Percentiles rank a stretch among this genome's conserved stretches.
Evolutionary conservation across 2,797 vertebrate genomes (phyloP).

Genomic region (Hippopotamyrus pictus): DNA sequence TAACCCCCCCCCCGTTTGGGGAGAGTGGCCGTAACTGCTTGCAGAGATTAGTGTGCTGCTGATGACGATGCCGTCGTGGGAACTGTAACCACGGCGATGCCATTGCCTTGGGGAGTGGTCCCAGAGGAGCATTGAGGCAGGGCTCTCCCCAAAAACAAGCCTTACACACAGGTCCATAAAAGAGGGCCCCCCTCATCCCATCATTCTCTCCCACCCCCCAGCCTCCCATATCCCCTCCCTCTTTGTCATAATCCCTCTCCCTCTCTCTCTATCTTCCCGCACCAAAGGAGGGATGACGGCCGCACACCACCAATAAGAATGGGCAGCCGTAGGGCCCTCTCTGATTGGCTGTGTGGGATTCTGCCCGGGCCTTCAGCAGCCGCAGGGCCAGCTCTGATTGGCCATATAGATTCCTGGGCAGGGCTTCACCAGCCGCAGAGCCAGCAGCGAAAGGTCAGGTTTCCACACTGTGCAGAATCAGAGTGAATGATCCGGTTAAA

Average conservation of each 20-base stretch:
- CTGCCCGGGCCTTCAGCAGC: conserved; percentile 30
- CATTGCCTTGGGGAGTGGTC: neutral
- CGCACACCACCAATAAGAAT: conserved; percentile 66
- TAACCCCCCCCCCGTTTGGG: neutral
- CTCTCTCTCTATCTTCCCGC: conserved; percentile 50
- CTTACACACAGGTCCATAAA: neutral
- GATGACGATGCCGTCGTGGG: neutral
- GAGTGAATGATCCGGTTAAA: neutral
- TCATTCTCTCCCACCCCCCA: neutral
- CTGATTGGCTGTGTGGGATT: conserved; percentile 31
- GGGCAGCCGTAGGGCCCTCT: conserved; percentile 55
- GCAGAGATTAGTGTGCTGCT: neutral
- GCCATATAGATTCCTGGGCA: neutral
- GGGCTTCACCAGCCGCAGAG: conserved; percentile 54
- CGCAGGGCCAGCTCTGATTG: conserved; percentile 47
- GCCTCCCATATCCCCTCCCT: neutral
- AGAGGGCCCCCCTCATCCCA: neutral
- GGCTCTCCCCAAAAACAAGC: neutral
- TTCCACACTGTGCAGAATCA: neutral
- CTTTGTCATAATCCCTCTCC: neutral
- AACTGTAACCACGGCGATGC: neutral
- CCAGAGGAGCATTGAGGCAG: neutral
- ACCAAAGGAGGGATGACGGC: conserved; percentile 62
- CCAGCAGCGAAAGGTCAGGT: conserved; percentile 35
- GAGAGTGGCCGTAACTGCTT: neutral